Conservation (phyloP, 1,140 invertebrate genomes). For the Dendrolimus kikuchii region DNA sequence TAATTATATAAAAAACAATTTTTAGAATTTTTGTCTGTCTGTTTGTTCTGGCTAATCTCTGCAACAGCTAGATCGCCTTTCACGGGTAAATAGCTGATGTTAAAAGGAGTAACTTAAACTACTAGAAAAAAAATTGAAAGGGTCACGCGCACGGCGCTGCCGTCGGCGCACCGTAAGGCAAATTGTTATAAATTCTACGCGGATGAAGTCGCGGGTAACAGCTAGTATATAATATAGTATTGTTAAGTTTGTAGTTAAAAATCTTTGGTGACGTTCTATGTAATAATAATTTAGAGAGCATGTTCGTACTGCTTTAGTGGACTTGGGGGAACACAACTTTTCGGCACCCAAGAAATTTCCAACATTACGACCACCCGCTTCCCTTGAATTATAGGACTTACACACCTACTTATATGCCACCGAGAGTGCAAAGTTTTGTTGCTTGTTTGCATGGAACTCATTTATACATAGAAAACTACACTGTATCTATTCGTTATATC, state of each 20-base stretch:
- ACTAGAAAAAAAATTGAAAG: no score
- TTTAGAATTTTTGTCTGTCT: no score
- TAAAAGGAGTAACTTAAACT: no score
- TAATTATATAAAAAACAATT: no score
- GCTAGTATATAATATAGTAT: no score
- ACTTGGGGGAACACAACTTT: slow-evolving; percentile 35
- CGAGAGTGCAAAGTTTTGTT: slow-evolving; percentile 44
- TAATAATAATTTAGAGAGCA: slow-evolving; percentile 25
- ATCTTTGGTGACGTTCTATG: slow-evolving; percentile 1
- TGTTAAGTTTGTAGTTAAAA: no score
- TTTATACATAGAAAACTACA: background rate
- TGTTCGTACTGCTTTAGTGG: slow-evolving; percentile 23
- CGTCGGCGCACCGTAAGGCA: no score
- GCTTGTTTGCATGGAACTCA: slow-evolving; percentile 38
- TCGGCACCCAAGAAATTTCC: slow-evolving; percentile 40
- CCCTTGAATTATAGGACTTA: slow-evolving; percentile 55
- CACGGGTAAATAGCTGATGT: no score
- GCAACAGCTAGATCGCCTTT: no score
- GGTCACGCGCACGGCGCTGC: no score
- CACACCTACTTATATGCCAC: slow-evolving; percentile 43
- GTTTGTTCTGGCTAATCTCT: no score
- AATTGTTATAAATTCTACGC: background rate
- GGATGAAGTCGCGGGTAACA: background rate
- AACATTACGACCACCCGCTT: slow-evolving; percentile 56
- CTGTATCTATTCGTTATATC: slow-evolving; percentile 15